Evolutionary conservation across 2,797 vertebrate genomes (phyloP).

Genomic region (Luscinia megarhynchos): DNA sequence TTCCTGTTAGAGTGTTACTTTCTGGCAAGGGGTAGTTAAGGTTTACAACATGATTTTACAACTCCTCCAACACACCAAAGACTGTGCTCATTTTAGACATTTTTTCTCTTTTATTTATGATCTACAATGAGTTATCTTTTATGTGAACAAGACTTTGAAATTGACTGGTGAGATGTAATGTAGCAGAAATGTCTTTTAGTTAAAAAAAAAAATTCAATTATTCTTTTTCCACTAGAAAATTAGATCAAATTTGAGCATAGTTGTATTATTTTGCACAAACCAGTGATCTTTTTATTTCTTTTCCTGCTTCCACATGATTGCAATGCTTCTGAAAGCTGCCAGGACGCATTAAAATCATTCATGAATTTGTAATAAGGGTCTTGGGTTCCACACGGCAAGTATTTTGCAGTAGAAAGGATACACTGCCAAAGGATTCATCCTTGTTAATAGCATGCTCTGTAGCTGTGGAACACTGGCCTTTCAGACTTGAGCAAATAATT

Average conservation of each 20-base stretch:
- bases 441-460: conserved; percentile 50
- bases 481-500: conserved; percentile 55
- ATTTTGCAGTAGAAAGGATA: conserved; percentile 44
- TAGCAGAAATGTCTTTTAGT: neutral
- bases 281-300: conserved; percentile 26
- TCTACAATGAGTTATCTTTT: neutral
- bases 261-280: conserved; percentile 54
- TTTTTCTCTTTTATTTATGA: neutral
- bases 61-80: neutral
- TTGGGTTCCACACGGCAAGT: conserved; percentile 62
- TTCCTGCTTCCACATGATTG: conserved; percentile 55
- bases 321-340: conserved; percentile 72
- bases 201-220: neutral
- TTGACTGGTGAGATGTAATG: neutral
- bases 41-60: neutral
- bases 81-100: neutral
- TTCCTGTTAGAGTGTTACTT: neutral
- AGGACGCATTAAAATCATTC: conserved; percentile 76
- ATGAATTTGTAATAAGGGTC: conserved; percentile 73
- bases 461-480: conserved; percentile 40
- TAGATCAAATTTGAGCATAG: neutral
- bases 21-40: neutral
- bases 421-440: conserved; percentile 66
- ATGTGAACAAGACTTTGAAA: neutral
- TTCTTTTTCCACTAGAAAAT: neutral